Evolutionary conservation across 1,140 invertebrate genomes (phyloP).

Genomic region (Cotesia glomerata): DNA sequence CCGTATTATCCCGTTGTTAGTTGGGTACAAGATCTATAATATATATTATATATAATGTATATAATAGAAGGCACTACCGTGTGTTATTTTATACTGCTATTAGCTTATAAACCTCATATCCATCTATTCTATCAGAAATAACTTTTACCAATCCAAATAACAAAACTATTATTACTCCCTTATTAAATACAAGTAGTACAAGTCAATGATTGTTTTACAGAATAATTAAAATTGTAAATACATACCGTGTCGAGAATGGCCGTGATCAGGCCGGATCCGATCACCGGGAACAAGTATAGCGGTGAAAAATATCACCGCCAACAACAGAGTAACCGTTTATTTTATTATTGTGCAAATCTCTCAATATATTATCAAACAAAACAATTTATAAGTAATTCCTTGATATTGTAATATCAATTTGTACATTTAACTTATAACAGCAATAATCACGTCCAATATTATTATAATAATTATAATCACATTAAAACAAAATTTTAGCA

Average conservation of each 20-base stretch:
- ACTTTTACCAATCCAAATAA: neutral
- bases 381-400: no score
- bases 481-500: neutral
- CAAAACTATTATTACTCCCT: neutral
- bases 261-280: slow-evolving; percentile 63
- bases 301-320: slow-evolving; percentile 40
- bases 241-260: slow-evolving; percentile 65
- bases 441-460: no score
- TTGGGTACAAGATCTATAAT: slow-evolving; percentile 25
- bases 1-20: slow-evolving; percentile 33
- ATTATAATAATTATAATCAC: neutral
- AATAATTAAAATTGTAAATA: slow-evolving; percentile 30
- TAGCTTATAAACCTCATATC: neutral
- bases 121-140: neutral
- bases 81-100: neutral
- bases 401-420: no score
- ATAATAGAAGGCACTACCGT: neutral
- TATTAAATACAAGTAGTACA: neutral
- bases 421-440: no score
- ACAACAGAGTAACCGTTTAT: neutral
- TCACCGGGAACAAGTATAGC: slow-evolving; percentile 57
- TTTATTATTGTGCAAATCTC: neutral
- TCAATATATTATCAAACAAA: neutral
- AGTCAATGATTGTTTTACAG: neutral
- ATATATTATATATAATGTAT: neutral